Conservation (phyloP, 2,797 vertebrate genomes). For the Eurystomus glaucurus region DNA sequence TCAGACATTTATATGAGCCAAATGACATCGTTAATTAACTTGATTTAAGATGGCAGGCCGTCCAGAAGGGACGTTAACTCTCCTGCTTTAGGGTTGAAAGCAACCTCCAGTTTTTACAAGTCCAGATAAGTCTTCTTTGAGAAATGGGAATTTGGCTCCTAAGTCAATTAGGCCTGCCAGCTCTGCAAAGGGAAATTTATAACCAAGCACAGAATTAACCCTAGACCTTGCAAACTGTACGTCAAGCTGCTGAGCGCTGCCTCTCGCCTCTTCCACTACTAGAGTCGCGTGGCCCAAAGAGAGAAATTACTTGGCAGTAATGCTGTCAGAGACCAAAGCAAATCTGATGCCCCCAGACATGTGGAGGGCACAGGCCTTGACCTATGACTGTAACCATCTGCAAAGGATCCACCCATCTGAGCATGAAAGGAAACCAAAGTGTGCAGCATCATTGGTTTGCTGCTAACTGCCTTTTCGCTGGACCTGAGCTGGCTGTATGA, state of each 20-base stretch:
- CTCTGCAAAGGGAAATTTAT: slow-evolving; percentile 39
- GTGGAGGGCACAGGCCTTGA: slow-evolving; percentile 58
- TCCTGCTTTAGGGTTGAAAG: slow-evolving; percentile 11
- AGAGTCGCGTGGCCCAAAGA: rapidly evolving
- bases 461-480: background rate
- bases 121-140: slow-evolving; percentile 54
- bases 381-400: slow-evolving; percentile 19
- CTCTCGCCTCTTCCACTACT: background rate
- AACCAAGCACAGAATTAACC: slow-evolving; percentile 54
- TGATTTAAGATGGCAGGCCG: slow-evolving; percentile 17
- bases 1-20: background rate
- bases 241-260: slow-evolving; percentile 14
- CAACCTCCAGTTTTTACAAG: slow-evolving; percentile 29
- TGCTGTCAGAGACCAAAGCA: slow-evolving; percentile 55
- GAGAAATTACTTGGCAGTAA: slow-evolving; percentile 38
- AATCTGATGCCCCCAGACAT: slow-evolving; percentile 49
- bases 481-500: background rate
- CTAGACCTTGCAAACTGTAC: slow-evolving; percentile 7
- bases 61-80: background rate
- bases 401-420: background rate
- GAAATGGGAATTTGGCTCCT: slow-evolving; percentile 40
- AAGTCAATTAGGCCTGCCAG: slow-evolving; percentile 65
- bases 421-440: background rate
- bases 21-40: slow-evolving; percentile 23
- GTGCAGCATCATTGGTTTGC: background rate